Percentiles rank a stretch among this genome's conserved stretches.
Conservation (phyloP, 2,888 invertebrate species). For the Sturmia bella region DNA sequence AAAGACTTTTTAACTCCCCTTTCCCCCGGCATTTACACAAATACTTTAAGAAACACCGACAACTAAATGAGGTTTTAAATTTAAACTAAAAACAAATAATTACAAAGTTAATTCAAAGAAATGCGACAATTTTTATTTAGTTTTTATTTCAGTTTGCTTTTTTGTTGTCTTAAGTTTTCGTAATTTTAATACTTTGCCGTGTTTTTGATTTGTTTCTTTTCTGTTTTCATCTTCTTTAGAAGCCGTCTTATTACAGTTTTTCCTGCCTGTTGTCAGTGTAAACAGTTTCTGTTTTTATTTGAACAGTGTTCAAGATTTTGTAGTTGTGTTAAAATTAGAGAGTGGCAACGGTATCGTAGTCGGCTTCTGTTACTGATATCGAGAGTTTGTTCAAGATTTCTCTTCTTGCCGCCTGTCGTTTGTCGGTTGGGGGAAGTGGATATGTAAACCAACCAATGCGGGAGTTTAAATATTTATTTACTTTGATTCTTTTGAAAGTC, state of each 20-base stretch:
- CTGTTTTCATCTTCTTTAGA: conserved; percentile 32
- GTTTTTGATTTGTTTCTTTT: no score
- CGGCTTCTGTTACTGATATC: conserved; percentile 37
- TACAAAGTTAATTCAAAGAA: conserved; percentile 71
- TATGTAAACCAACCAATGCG: background rate
- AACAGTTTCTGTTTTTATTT: conserved; percentile 39
- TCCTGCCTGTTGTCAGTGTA: conserved; percentile 36
- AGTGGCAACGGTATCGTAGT: conserved; percentile 19
- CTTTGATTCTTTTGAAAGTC: background rate
- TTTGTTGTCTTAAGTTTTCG: conserved; percentile 31
- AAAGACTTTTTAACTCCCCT: conserved; percentile 33
- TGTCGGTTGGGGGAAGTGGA: background rate
- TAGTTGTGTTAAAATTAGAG: conserved; percentile 31
- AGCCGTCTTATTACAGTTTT: conserved; percentile 32
- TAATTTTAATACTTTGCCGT: conserved; percentile 24
- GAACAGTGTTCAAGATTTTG: conserved; percentile 16
- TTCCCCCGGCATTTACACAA: background rate
- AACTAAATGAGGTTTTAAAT: conserved; percentile 53
- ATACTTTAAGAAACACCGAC: conserved; percentile 30
- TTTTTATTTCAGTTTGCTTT: conserved; percentile 18
- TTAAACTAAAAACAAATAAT: conserved; percentile 42
- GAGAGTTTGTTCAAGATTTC: background rate
- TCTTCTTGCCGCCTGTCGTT: background rate
- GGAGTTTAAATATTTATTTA: conserved; percentile 51
- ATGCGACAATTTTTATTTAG: conserved; percentile 67